Evolutionary conservation across 2,113 vertebrate genomes (phyloP).

Genomic region (Orientallactaga bullata): DNA sequence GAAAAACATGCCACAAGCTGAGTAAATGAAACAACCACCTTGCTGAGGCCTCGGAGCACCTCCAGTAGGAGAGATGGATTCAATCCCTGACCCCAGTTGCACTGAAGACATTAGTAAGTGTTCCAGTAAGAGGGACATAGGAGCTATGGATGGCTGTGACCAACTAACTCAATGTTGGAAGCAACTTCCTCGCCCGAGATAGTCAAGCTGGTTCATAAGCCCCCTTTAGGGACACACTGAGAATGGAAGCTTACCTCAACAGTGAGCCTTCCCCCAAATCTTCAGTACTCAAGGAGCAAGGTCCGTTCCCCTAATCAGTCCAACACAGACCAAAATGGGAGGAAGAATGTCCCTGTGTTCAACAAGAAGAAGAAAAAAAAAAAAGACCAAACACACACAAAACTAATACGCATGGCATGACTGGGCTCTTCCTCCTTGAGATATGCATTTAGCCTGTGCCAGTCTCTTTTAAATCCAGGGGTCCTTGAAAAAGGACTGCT

Average conservation of each 20-base stretch:
- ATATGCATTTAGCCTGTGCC: not conserved
- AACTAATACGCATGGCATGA: not conserved
- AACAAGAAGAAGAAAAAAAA: not conserved
- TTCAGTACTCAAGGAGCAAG: not conserved
- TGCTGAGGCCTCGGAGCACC: not conserved
- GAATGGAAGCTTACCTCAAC: not conserved
- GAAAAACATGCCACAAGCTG: not conserved
- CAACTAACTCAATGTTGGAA: not conserved
- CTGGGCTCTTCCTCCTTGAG: not conserved
- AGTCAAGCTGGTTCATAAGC: not conserved
- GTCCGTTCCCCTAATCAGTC: too few relatives aligned
- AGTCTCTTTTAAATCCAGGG: slow-evolving; percentile 12
- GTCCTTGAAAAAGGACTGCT: not conserved
- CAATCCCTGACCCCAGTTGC: not conserved
- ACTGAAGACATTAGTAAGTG: not conserved
- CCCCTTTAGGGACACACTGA: not conserved
- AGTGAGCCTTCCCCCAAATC: not conserved
- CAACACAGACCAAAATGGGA: not conserved
- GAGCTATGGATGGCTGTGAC: not conserved
- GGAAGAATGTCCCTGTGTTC: not conserved
- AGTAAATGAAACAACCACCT: not conserved
- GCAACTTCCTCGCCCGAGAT: not conserved
- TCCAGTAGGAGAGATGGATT: not conserved
- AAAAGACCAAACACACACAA: too few relatives aligned
- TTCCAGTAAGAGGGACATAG: not conserved